phyloP scores from a whole-genome alignment of 2,888 invertebrate genomes.

The Nymphalis polychloros region DNA sequence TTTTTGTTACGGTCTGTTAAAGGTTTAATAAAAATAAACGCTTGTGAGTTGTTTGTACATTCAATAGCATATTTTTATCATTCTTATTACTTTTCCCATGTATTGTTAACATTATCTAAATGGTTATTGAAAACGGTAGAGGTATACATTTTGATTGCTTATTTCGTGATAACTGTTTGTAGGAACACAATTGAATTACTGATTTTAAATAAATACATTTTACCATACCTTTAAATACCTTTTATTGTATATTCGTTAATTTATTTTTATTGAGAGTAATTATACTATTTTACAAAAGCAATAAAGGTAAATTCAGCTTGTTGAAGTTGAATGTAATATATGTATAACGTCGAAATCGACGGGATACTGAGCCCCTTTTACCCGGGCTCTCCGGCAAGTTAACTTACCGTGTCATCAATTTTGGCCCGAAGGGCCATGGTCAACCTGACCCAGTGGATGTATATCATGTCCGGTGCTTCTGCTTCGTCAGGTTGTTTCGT shows the following conservation, averaged over 20 bases:
- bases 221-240: too few relatives aligned
- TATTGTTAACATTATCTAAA: conserved; percentile 32
- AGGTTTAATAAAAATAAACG: conserved; percentile 32
- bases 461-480: too few relatives aligned
- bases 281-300: not conserved
- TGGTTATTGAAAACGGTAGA: conserved; percentile 16
- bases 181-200: not conserved
- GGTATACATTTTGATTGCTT: conserved; percentile 16
- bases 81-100: conserved; percentile 18
- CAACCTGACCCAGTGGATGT: too few relatives aligned
- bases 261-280: not conserved
- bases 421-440: too few relatives aligned
- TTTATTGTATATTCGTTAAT: too few relatives aligned
- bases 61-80: conserved; percentile 13
- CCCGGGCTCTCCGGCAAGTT: too few relatives aligned
- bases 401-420: too few relatives aligned
- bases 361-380: too few relatives aligned
- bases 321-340: too few relatives aligned
- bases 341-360: too few relatives aligned
- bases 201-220: not conserved
- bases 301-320: too few relatives aligned
- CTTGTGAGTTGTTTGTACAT: conserved; percentile 22
- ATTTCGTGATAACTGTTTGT: conserved; percentile 7
- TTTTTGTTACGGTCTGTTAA: conserved; percentile 28
- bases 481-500: too few relatives aligned